Conservation (phyloP, 2,113 vertebrate genomes). For the Meleagris gallopavo region DNA sequence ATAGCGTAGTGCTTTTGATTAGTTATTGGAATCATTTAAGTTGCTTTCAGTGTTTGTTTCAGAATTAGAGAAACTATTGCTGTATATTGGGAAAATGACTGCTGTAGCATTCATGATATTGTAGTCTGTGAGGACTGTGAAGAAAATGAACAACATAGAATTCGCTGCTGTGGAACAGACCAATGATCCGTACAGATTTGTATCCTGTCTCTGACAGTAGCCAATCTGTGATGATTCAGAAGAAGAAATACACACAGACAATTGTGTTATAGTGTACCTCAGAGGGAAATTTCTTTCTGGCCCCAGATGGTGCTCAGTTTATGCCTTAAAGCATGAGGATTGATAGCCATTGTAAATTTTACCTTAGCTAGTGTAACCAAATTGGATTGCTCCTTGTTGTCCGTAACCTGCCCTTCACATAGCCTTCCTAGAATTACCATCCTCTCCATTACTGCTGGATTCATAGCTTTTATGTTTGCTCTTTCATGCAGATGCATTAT, state of each 20-base stretch:
- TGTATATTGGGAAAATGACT: constrained; percentile 62
- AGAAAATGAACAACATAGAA: constrained; percentile 48
- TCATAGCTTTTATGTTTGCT: neutral
- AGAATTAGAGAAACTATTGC: constrained; percentile 68
- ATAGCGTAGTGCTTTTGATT: constrained; percentile 14
- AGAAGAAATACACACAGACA: constrained; percentile 36
- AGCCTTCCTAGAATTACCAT: constrained; percentile 7
- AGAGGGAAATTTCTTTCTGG: constrained; percentile 54
- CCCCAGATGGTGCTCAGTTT: constrained; percentile 64
- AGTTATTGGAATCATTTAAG: constrained; percentile 41
- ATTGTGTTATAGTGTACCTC: constrained; percentile 55
- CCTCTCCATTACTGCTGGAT: neutral
- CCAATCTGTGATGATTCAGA: constrained; percentile 58
- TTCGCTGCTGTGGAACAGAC: constrained; percentile 43
- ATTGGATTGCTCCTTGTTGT: constrained; percentile 63
- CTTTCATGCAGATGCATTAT: neutral
- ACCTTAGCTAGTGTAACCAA: constrained; percentile 56
- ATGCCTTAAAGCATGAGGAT: constrained; percentile 63
- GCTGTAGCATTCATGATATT: constrained; percentile 71
- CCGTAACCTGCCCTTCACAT: constrained; percentile 65
- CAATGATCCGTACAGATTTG: constrained; percentile 35
- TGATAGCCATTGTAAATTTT: constrained; percentile 71
- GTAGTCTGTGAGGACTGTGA: constrained; percentile 57
- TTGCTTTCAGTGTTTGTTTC: constrained; percentile 33
- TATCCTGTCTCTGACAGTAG: constrained; percentile 55